Base-by-base conservation (phyloP, 1,140 invertebrate species). In the Drosophila varians region DNA sequence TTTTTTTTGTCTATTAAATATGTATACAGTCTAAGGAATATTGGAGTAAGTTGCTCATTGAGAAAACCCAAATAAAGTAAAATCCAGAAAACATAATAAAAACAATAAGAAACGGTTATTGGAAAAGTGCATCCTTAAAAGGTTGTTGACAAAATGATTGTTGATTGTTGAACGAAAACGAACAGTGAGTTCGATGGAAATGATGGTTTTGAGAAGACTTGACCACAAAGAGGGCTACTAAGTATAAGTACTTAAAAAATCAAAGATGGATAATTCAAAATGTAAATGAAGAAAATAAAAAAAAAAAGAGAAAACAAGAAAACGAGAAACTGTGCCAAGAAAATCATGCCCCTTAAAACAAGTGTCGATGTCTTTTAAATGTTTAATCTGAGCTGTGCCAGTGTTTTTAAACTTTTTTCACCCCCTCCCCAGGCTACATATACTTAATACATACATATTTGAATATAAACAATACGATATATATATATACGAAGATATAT, bases 341-440 rank as follows among this genome's bases (percentile, higher is more conserved):
- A 47, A 45, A 34, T n/a, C 2, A 42, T 18, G 16, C 8, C 38
- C 16, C 5, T 4, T 9, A 42, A 42, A 16, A 19, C n/a, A n/a
- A n/a, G n/a, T 14, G 36, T 42, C 16, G 52, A 66, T 72, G 68
- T 72, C 57, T 73, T 64, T 74, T 53, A 62, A 54, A 36, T 72
- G 47, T 72, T 60, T 71, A 26, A 45, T 11, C 45, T 31, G 38
- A n/a, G 25, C 31, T 40, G 42, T 42, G 47, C 47, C 45, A 3
- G 53, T 76, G 47, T 52, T 64, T 55, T 61, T 55, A 60, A 53
- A 55, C 46, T 55, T 53, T 40, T 31, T 43, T 7, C 34, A 4
- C 31, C 26, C 7, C 23, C 7, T 25, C 46, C 31, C 61, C 25
- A 53, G 25, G 25, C 40, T 54, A 60, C 25, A 73, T 34, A 48